A percentile compares a stretch with the other conserved stretches of the same genome.
Conservation (phyloP, 2,888 invertebrate genomes). For the Drosophila fulvimacula region DNA sequence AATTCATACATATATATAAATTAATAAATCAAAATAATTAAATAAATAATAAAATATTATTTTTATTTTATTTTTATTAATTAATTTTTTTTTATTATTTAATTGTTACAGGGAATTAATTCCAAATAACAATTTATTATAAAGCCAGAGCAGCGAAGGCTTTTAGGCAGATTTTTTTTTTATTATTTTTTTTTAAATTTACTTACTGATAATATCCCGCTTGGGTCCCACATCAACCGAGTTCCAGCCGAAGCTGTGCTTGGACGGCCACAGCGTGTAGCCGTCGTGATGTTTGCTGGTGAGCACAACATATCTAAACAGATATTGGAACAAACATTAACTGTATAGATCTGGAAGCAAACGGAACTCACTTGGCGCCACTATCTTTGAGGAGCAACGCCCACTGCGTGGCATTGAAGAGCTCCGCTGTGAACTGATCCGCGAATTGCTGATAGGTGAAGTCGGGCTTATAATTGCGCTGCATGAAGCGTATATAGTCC, state of each 20-base stretch:
- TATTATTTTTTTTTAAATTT: no score
- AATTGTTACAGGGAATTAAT: no score
- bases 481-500: slow-evolving; percentile 89
- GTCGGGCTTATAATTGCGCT: slow-evolving; percentile 91
- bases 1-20: no score
- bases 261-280: slow-evolving; percentile 93
- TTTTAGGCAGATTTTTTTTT: no score
- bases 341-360: not conserved
- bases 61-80: no score
- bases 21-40: no score
- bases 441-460: slow-evolving; percentile 97
- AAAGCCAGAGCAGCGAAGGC: no score
- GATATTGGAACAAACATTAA: not conserved
- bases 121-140: no score
- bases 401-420: slow-evolving; percentile 94
- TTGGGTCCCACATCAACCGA: slow-evolving; percentile 91
- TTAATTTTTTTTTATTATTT: not conserved
- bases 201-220: slow-evolving; percentile 89
- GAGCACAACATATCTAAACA: slow-evolving; percentile 90
- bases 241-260: slow-evolving; percentile 93
- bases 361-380: slow-evolving; percentile 90
- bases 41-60: no score
- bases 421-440: slow-evolving; percentile 93
- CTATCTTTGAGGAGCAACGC: slow-evolving; percentile 92
- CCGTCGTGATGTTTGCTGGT: slow-evolving; percentile 97